Evolutionary conservation across 2,888 invertebrate species (phyloP), one percentile per base, ranked within the genome.

Genomic region (Chymomyza amoena): DNA sequence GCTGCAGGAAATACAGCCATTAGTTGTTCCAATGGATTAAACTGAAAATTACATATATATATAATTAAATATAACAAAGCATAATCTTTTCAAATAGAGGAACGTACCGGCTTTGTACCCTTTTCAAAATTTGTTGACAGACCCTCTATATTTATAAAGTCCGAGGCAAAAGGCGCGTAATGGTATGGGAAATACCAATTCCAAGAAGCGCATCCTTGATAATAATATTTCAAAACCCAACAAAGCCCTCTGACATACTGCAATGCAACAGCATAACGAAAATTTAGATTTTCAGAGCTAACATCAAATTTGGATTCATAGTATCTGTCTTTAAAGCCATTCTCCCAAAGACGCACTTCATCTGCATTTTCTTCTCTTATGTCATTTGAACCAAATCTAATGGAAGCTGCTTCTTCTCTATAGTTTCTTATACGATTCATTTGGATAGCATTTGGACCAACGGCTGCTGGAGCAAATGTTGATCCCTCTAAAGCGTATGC

Each of bases 171-270:
- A 7, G 99, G 99, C 18, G 99, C 99, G 93, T 99, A 99, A 93
- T 99, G 99, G 92, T 98, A 99, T 0, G 99, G 99, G 92, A 98
- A 99, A 93, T 98, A 99, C 99, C 99, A 99, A 92, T 99, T 97
- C 99, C 99, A 99, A 18, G 97, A 98, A 50, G 98, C 97, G 93
- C 99, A 99, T 65, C 99, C 99, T 94, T 99, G 99, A 93, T 99
- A 99, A 92, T 99, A 99, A 93, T 99, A 99, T 81, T 97, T 95
- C 36, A 99, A 93, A 68, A 99, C 99, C 99, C 99, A 99, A 92
- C 98, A 98, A 63, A 99, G 93, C 0, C 99, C 99, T 64, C 96
- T 94, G 4, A 98, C 98, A 93, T 99, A 99, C 90, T 99, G 98
- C 62, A 96, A 93, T 3, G 97, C 98, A 54, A 99, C 98, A 83